These are phyloP conservation scores for Dryomyza anilis DNA, from an alignment of 2,888 invertebrate species.

Conservation along the genomic window DNA sequence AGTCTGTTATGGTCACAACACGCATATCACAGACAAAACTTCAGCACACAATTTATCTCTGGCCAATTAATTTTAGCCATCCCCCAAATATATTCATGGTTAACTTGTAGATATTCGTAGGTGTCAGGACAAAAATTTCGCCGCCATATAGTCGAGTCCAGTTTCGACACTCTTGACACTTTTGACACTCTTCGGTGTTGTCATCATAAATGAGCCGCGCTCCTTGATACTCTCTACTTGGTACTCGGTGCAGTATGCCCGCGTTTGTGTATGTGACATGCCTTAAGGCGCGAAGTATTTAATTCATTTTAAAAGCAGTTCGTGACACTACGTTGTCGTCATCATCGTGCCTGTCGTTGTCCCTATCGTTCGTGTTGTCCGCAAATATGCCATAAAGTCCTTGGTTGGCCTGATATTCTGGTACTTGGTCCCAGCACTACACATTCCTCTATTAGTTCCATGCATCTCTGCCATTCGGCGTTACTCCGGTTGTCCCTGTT, in stretches of 20 bases:
- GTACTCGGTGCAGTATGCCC: not conserved
- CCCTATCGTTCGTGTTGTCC: too few species aligned
- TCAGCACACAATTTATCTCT: not conserved
- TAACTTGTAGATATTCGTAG: not conserved
- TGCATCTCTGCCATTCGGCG: too few species aligned
- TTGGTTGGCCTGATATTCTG: too few species aligned
- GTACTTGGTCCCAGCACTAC: too few species aligned
- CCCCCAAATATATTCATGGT: constrained; percentile 5
- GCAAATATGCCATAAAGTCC: too few species aligned
- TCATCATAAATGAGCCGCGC: constrained; percentile 8
- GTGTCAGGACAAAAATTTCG: constrained; percentile 22
- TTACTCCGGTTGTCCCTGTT: too few species aligned
- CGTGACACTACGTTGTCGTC: constrained; percentile 13
- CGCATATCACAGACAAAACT: too few species aligned
- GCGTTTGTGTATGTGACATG: not conserved
- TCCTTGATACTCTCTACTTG: not conserved
- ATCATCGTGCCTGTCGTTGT: not conserved
- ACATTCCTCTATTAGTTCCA: too few species aligned
- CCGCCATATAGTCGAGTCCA: not conserved
- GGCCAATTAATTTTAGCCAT: not conserved
- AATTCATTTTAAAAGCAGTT: constrained; percentile 27
- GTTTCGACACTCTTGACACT: not conserved
- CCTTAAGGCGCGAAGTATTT: constrained; percentile 25
- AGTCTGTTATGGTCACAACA: too few species aligned
- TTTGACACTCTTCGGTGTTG: not conserved